Conservation (phyloP, 2,888 invertebrate species). For the Mythimna pallens region DNA sequence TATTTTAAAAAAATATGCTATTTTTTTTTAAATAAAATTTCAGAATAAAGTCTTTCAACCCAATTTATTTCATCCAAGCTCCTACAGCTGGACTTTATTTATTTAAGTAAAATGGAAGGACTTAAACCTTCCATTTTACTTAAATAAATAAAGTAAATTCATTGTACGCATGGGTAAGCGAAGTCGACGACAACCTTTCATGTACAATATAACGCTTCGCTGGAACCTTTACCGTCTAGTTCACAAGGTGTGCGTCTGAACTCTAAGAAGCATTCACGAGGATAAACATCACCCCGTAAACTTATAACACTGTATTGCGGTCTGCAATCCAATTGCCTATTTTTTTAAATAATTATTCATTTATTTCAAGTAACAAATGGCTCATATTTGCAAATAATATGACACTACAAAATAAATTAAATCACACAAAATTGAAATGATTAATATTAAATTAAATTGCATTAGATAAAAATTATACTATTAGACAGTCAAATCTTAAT, state of each 20-base stretch:
- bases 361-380: too few relatives aligned
- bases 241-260: constrained; percentile 37
- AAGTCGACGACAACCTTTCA: constrained; percentile 36
- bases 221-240: constrained; percentile 7
- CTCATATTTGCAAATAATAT: too few relatives aligned
- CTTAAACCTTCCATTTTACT: too few relatives aligned
- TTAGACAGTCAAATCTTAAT: too few relatives aligned
- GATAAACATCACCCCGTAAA: constrained; percentile 2
- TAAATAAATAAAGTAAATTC: constrained; percentile 25
- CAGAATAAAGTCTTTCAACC: background rate
- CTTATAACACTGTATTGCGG: background rate
- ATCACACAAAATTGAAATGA: too few relatives aligned
- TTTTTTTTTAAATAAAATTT: too few relatives aligned
- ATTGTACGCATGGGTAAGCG: constrained; percentile 13
- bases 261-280: constrained; percentile 36
- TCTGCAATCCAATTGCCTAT: background rate
- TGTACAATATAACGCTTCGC: constrained; percentile 26
- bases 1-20: too few relatives aligned
- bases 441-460: too few relatives aligned
- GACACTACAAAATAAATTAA: too few relatives aligned
- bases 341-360: too few relatives aligned
- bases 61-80: background rate
- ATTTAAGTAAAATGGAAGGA: too few relatives aligned
- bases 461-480: too few relatives aligned
- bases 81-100: background rate